Conservation (phyloP, 2,113 vertebrate genomes). For the Oncorhynchus kisutch region DNA sequence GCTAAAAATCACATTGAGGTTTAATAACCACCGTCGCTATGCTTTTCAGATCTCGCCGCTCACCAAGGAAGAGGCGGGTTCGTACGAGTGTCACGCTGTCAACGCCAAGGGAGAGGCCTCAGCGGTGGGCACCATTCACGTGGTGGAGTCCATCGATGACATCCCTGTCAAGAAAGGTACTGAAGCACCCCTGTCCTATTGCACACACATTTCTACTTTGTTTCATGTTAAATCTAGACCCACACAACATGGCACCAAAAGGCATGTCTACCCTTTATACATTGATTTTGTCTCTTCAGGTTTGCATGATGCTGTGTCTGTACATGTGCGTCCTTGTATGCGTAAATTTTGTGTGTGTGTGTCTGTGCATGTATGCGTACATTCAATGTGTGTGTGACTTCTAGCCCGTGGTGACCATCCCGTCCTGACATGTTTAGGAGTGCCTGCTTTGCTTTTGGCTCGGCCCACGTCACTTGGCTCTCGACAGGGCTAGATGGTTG, state of each 20-base stretch:
- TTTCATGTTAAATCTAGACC: not conserved
- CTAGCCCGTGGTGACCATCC: not conserved
- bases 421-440: conserved; percentile 5
- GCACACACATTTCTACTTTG: no score
- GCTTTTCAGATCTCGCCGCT: conserved; percentile 84
- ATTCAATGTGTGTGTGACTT: not conserved
- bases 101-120: conserved; percentile 85
- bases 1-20: no score
- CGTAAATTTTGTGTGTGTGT: not conserved
- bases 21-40: not conserved
- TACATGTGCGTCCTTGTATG: not conserved
- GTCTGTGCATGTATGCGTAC: not conserved
- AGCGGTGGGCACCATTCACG: conserved; percentile 80
- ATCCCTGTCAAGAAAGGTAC: conserved; percentile 79
- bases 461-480: not conserved
- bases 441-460: not conserved
- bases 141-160: conserved; percentile 80
- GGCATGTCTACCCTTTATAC: not conserved
- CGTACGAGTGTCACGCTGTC: conserved; percentile 87
- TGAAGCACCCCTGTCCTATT: no score
- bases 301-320: not conserved
- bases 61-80: conserved; percentile 83
- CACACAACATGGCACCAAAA: not conserved
- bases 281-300: not conserved
- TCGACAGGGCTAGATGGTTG: conserved; percentile 2